Percentiles rank a stretch among this genome's conserved stretches.
These are phyloP conservation scores for Scalopus aquaticus DNA, from an alignment of 2,113 vertebrate species.

Conservation along the genomic window DNA sequence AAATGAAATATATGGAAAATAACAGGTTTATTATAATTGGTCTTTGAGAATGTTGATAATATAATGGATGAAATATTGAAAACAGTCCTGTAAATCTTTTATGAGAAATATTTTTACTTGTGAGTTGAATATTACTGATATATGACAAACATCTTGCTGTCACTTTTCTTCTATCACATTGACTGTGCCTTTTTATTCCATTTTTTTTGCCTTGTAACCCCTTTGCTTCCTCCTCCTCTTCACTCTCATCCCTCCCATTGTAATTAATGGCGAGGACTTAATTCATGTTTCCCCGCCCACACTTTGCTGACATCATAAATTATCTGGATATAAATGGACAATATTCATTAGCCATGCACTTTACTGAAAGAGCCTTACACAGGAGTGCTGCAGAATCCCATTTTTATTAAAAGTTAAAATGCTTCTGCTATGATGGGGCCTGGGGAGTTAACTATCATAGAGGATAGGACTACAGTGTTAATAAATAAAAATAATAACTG, in stretches of 20 bases:
- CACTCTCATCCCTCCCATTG: background rate
- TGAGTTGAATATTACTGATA: background rate
- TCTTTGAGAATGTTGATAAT: conserved; percentile 31
- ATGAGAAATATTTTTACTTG: background rate
- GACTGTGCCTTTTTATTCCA: background rate
- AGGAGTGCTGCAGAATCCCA: conserved; percentile 77
- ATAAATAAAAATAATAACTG: conserved; percentile 96
- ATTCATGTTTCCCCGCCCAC: conserved; percentile 63
- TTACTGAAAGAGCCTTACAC: conserved; percentile 78
- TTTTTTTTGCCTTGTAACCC: background rate
- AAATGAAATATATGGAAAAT: background rate
- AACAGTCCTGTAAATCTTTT: conserved; percentile 38
- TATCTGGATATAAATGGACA: conserved; percentile 84
- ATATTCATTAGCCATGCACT: conserved; percentile 83
- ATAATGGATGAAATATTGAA: conserved; percentile 36
- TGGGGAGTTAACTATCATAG: conserved; percentile 75
- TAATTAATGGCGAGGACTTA: conserved; percentile 66
- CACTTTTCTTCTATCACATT: background rate
- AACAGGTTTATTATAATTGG: background rate
- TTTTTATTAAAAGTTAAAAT: conserved; percentile 96
- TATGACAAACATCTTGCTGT: background rate
- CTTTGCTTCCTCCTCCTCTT: background rate
- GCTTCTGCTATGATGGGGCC: conserved; percentile 87
- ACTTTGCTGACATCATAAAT: conserved; percentile 82
- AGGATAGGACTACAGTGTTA: conserved; percentile 90